Evolutionary conservation across 2,797 vertebrate species (phyloP), one percentile per base, ranked within the genome.

Genomic region (Enteromius afrohamiltoni): DNA sequence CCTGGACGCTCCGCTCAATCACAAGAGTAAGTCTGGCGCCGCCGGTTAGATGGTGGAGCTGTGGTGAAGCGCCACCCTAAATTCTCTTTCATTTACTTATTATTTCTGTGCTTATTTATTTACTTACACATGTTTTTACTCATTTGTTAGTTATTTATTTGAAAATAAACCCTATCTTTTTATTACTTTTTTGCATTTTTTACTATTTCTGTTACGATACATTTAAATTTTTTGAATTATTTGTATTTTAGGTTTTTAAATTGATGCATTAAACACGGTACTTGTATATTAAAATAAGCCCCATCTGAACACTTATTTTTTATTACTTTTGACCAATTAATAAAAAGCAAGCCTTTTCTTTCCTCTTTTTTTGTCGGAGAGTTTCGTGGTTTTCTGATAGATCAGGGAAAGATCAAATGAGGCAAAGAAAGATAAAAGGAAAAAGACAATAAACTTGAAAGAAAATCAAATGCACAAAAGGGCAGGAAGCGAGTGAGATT

Each of bases 1-100:
- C 73, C 94, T 96, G 90, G 96, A 98, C 90, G 94, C 95, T 0
- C 79, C 87, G 14, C 87, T 89, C 89, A 76, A 82, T 80, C 91
- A 82, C 65, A 94, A 92, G 93, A 91, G 94, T 94, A 88, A 93
- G 93, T 90, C 76, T 14, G 37, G 47, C 55, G 81, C 83, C 58
- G 82, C 77, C 37, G 47, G 26, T 26, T 16, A 47, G 58, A 60
- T 26, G 21, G 3, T 23, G 10, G 4, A 55, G 53, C 10, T 55
- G 10, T 10, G 53, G 8, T n/a, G 10, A 21, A 53, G 19, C 51
- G n/a, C 51, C 51, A 55, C 51, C 9, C 55, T 58, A 13, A 11
- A 34, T 55, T 55, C 7, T 9, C n/a, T 55, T 10, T 55, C 3
- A n/a, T 21, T 55, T n/a, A 42, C 9, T 14, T 62, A 6, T 14